Percentiles rank a stretch among this genome's conserved stretches.
Conservation (phyloP, 2,888 invertebrate genomes). For the Plagiodera versicolora region DNA sequence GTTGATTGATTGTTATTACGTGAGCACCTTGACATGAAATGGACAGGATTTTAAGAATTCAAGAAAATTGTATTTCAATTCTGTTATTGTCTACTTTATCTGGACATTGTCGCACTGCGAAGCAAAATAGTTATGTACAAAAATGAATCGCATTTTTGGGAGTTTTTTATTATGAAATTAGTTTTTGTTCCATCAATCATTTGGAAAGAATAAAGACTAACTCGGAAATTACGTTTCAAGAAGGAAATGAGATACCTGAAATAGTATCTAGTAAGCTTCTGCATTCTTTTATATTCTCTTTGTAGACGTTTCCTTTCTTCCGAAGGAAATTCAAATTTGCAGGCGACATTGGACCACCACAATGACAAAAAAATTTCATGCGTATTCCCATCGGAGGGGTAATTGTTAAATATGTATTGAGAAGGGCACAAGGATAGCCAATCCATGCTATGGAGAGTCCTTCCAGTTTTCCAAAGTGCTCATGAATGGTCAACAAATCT, state of each 20-base stretch:
- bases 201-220: too few species aligned
- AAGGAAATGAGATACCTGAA: slow-evolving; percentile 14
- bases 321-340: slow-evolving; percentile 10
- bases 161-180: too few species aligned
- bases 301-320: slow-evolving; percentile 8
- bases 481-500: slow-evolving; percentile 18
- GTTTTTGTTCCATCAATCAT: too few species aligned
- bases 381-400: slow-evolving; percentile 18
- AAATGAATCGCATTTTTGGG: too few species aligned
- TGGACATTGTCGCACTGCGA: too few species aligned
- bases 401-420: slow-evolving; percentile 21
- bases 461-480: slow-evolving; percentile 20
- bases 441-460: slow-evolving; percentile 20
- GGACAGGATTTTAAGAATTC: too few species aligned
- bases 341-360: slow-evolving; percentile 20
- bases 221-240: neutral
- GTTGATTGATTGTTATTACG: slow-evolving; percentile 13
- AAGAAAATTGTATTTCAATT: too few species aligned
- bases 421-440: slow-evolving; percentile 18
- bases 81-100: too few species aligned
- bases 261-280: slow-evolving; percentile 6
- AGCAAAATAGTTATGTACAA: too few species aligned
- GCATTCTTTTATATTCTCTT: slow-evolving; percentile 15
- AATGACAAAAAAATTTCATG: slow-evolving; percentile 15
- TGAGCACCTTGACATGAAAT: slow-evolving; percentile 15